These are phyloP conservation scores for Smutsia temminckii DNA, from an alignment of 2,797 vertebrate genomes.

Conservation along the genomic window DNA sequence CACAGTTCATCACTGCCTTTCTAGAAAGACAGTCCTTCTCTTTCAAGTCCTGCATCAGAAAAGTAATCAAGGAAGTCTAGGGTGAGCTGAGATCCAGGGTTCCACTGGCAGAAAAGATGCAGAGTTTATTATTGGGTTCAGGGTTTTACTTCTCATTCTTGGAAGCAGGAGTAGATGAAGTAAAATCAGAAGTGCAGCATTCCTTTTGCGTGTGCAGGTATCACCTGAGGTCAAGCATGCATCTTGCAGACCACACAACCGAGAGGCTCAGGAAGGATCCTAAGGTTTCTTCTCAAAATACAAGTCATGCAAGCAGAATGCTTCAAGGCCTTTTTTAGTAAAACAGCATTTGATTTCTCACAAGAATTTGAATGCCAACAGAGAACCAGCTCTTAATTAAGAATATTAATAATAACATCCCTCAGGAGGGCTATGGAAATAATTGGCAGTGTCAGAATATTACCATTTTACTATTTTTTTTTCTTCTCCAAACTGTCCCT, in stretches of 20 bases:
- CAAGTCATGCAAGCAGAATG: neutral
- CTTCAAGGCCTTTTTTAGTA: neutral
- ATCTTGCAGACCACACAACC: fast-evolving
- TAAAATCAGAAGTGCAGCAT: neutral
- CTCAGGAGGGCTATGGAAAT: constrained; percentile 61
- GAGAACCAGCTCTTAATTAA: constrained; percentile 75
- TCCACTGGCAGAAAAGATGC: neutral
- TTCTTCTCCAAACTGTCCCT: neutral
- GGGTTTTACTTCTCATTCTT: neutral
- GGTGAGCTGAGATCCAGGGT: neutral
- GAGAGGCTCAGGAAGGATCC: neutral
- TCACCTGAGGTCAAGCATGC: fast-evolving
- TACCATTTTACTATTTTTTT: constrained; percentile 49
- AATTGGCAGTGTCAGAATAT: constrained; percentile 59
- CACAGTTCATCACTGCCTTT: neutral
- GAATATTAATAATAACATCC: constrained; percentile 72
- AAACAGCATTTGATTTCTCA: constrained; percentile 48
- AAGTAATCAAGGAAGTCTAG: neutral
- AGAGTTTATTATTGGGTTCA: neutral
- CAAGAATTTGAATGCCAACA: neutral
- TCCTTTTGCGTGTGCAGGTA: fast-evolving
- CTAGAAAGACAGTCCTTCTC: neutral
- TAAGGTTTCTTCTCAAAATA: neutral
- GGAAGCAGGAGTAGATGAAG: neutral
- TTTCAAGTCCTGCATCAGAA: neutral